phyloP scores from a whole-genome alignment of 2,888 invertebrate species.

The Lypha dubia region DNA sequence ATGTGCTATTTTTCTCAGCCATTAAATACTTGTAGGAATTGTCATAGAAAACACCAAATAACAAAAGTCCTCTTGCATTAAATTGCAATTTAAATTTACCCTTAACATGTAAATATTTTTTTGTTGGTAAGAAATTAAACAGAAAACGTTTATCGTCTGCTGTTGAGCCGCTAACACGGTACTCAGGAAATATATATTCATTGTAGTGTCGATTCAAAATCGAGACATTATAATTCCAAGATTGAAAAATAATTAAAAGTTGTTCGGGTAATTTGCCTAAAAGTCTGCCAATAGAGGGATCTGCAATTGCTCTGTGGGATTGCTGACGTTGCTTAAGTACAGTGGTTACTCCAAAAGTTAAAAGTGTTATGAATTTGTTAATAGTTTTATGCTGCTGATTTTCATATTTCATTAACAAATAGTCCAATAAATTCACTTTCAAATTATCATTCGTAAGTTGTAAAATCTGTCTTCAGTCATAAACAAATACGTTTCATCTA shows the following conservation, averaged over 20 bases:
- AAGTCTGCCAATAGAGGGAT: conserved; percentile 19
- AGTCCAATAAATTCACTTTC: conserved; percentile 38
- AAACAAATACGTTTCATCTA: conserved; percentile 57
- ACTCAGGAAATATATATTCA: conserved; percentile 52
- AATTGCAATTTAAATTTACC: conserved; percentile 53
- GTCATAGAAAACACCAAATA: conserved; percentile 50
- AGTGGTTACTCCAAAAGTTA: conserved; percentile 32
- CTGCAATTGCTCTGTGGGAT: neutral
- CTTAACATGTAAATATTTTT: conserved; percentile 24
- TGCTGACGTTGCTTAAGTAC: conserved; percentile 16
- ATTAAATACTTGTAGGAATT: conserved; percentile 39
- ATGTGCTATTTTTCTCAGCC: conserved; percentile 42
- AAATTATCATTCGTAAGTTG: conserved; percentile 18
- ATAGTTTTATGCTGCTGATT: neutral
- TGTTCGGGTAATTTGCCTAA: conserved; percentile 45
- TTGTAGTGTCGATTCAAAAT: conserved; percentile 33
- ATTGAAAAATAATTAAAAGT: conserved; percentile 48
- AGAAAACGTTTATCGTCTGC: conserved; percentile 45
- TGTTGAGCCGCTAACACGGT: neutral
- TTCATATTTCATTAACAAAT: conserved; percentile 37
- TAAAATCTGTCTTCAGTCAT: conserved; percentile 30
- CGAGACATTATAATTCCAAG: conserved; percentile 48
- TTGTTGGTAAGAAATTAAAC: conserved; percentile 30
- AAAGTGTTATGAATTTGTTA: conserved; percentile 17
- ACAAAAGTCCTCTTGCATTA: conserved; percentile 35